Conservation (phyloP, 2,797 vertebrate species). For the Chloroceryle inda region DNA sequence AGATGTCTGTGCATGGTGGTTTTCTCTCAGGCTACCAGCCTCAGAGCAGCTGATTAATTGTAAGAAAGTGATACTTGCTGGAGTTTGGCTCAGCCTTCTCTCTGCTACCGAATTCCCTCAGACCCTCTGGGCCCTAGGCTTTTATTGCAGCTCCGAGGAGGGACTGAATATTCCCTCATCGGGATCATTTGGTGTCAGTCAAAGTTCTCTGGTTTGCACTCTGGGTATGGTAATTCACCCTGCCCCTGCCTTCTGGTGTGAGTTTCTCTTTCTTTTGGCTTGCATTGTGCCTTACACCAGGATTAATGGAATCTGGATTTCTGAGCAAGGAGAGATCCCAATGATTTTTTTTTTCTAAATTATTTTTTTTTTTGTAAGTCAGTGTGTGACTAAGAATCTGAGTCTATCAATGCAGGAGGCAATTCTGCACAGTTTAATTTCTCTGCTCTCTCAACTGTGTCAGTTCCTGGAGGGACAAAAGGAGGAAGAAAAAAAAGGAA, state of each 20-base stretch:
- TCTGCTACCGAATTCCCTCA: not conserved
- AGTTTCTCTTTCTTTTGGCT: not conserved
- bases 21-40: not conserved
- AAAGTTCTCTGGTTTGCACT: not conserved
- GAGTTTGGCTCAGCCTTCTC: slow-evolving; percentile 7
- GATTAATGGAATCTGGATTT: slow-evolving; percentile 34
- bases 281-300: not conserved
- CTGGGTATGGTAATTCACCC: not conserved
- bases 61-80: not conserved
- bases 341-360: not conserved
- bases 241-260: slow-evolving; percentile 1
- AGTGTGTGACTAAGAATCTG: not conserved
- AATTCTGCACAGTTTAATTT: slow-evolving; percentile 29
- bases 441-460: slow-evolving; percentile 48
- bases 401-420: not conserved
- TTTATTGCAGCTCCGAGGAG: not conserved
- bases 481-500: not conserved
- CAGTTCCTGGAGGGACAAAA: not conserved
- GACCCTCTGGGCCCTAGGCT: not conserved
- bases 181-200: not conserved
- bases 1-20: rapidly evolving
- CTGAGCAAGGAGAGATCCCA: not conserved
- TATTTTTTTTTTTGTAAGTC: not conserved
- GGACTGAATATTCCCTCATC: not conserved
- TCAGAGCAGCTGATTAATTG: not conserved